Evolutionary conservation across 2,113 vertebrate genomes (phyloP).

Genomic region (Stomatorhinus ivindoensis): DNA sequence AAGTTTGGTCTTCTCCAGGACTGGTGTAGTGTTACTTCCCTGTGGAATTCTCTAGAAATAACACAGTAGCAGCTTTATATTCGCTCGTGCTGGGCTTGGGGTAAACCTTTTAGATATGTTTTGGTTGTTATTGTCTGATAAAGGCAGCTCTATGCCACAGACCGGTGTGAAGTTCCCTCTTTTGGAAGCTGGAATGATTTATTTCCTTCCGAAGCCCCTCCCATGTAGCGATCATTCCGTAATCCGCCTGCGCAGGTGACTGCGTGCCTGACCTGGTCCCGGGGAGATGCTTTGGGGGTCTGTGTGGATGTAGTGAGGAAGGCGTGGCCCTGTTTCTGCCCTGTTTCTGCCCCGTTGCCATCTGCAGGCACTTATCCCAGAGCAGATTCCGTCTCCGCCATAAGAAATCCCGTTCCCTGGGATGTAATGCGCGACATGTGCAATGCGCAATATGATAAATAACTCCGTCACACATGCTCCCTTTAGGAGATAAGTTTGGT

Average conservation of each 20-base stretch:
- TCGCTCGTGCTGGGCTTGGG: neutral
- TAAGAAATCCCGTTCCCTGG: neutral
- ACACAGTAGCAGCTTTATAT: neutral
- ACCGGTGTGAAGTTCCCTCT: neutral
- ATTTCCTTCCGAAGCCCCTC: conserved; percentile 12
- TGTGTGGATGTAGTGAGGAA: neutral
- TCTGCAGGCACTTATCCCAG: conserved; percentile 10
- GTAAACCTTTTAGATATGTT: neutral
- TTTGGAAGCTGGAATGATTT: neutral
- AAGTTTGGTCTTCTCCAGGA: neutral
- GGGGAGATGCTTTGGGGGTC: neutral
- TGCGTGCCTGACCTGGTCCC: conserved; percentile 21
- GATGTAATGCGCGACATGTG: conserved; percentile 7
- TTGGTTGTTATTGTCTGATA: neutral
- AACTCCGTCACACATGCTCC: neutral
- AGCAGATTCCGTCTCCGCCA: neutral
- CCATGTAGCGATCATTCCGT: conserved; percentile 28
- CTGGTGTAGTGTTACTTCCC: neutral
- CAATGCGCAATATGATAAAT: conserved; percentile 3
- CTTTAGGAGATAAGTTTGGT: neutral
- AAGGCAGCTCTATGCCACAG: neutral
- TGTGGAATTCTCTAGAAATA: neutral
- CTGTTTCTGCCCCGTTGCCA: neutral
- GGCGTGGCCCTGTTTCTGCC: neutral
- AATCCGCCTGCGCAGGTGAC: conserved; percentile 28